These are phyloP conservation scores for Trematomus bernacchii DNA, from an alignment of 2,797 vertebrate genomes.

Conservation along the genomic window DNA sequence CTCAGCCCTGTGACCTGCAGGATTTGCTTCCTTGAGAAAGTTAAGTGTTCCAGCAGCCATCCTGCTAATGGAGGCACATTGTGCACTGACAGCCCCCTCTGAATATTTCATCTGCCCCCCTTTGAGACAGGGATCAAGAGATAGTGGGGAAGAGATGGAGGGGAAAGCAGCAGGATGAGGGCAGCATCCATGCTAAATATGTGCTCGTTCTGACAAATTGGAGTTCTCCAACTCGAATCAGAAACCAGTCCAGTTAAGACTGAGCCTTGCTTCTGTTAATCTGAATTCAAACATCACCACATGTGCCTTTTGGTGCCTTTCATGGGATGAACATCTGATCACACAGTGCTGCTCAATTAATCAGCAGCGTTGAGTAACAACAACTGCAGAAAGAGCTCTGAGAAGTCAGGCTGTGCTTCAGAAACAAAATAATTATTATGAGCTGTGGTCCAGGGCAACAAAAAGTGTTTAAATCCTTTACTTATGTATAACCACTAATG, in stretches of 20 bases:
- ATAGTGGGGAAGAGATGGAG: constrained; percentile 10
- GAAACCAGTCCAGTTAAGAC: neutral
- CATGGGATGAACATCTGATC: neutral
- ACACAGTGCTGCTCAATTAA: constrained; percentile 3
- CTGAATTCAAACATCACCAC: neutral
- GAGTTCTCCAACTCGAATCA: neutral
- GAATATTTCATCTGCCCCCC: constrained; percentile 76
- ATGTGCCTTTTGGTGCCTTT: no score
- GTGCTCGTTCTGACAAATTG: neutral
- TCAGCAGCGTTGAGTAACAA: constrained; percentile 22
- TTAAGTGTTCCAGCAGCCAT: constrained; percentile 22
- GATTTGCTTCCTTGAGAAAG: constrained; percentile 37
- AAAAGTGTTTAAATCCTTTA: no score
- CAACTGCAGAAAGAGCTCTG: neutral
- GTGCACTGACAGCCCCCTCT: constrained; percentile 61
- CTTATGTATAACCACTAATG: no score
- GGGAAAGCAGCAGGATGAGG: constrained; percentile 4
- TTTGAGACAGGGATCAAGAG: constrained; percentile 46
- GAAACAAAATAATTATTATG: no score
- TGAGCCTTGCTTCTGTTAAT: neutral
- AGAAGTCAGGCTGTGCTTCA: neutral
- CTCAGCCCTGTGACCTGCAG: constrained; percentile 28
- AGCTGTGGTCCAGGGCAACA: no score
- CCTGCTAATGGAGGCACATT: constrained; percentile 69
- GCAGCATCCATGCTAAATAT: constrained; percentile 16